A percentile compares a stretch with the other conserved stretches of the same genome.
Conservation (phyloP, 2,888 invertebrate species). For the Halictus quadricinctus region DNA sequence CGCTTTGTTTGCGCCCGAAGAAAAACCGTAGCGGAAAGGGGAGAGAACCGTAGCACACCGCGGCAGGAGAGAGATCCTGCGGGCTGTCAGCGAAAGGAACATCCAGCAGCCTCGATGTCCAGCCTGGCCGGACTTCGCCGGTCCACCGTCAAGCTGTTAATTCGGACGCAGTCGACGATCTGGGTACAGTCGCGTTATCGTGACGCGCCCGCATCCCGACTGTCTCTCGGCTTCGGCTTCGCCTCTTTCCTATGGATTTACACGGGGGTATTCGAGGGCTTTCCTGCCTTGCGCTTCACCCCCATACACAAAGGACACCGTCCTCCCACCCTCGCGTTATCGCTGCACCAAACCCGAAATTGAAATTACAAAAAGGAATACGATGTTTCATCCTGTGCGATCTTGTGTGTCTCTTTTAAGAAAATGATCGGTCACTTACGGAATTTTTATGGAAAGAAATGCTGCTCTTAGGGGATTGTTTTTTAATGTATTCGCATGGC, state of each 20-base stretch:
- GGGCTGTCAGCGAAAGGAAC: slow-evolving; percentile 36
- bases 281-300: neutral
- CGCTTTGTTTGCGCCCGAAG: slow-evolving; percentile 49
- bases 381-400: neutral
- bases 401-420: too few relatives aligned
- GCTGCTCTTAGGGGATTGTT: too few relatives aligned
- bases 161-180: slow-evolving; percentile 5
- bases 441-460: too few relatives aligned
- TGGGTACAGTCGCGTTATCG: slow-evolving; percentile 51
- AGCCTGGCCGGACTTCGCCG: neutral
- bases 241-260: slow-evolving; percentile 1
- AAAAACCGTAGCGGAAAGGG: slow-evolving; percentile 26
- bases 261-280: slow-evolving; percentile 24
- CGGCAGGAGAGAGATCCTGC: slow-evolving; percentile 26
- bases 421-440: too few relatives aligned
- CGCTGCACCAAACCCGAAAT: neutral
- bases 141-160: slow-evolving; percentile 1
- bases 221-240: neutral
- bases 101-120: slow-evolving; percentile 1
- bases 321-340: neutral
- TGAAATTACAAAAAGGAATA: neutral
- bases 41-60: neutral
- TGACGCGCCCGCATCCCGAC: slow-evolving; percentile 43
- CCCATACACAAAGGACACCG: slow-evolving; percentile 4
- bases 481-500: too few relatives aligned